phyloP scores from a whole-genome alignment of 2,113 vertebrate species.

The Ochotona princeps region DNA sequence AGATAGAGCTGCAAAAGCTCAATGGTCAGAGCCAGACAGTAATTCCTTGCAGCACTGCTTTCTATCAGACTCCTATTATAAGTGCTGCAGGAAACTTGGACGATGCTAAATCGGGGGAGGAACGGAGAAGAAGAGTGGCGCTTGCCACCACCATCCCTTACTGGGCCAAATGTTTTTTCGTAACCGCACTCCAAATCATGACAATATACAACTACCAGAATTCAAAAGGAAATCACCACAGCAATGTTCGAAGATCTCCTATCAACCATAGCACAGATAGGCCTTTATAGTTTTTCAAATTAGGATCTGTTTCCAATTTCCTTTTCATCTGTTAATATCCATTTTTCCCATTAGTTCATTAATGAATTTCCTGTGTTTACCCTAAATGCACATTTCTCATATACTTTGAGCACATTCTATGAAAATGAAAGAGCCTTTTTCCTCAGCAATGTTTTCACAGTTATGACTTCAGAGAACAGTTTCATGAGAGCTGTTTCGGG shows the following conservation, averaged over 20 bases:
- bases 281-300: not conserved
- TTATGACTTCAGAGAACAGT: slow-evolving; percentile 58
- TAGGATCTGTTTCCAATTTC: not conserved
- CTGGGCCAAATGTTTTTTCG: slow-evolving; percentile 1
- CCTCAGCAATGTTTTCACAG: slow-evolving; percentile 32
- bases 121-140: too few species aligned
- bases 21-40: not conserved
- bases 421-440: slow-evolving; percentile 65
- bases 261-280: not conserved
- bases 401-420: slow-evolving; percentile 59
- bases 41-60: not conserved
- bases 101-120: not conserved
- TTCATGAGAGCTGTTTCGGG: slow-evolving; percentile 64
- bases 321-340: slow-evolving; percentile 8
- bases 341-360: slow-evolving; percentile 45
- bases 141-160: not conserved
- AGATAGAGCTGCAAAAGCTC: slow-evolving; percentile 2
- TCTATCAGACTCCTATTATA: slow-evolving; percentile 23
- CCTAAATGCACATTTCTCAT: slow-evolving; percentile 38
- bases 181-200: not conserved
- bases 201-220: not conserved
- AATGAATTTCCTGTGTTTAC: slow-evolving; percentile 1
- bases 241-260: not conserved
- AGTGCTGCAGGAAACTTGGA: not conserved
- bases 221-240: slow-evolving; percentile 20